Percentiles rank a stretch among this genome's conserved stretches.
Evolutionary conservation across 2,888 invertebrate genomes (phyloP).

Genomic region (Cremastinae sp.): DNA sequence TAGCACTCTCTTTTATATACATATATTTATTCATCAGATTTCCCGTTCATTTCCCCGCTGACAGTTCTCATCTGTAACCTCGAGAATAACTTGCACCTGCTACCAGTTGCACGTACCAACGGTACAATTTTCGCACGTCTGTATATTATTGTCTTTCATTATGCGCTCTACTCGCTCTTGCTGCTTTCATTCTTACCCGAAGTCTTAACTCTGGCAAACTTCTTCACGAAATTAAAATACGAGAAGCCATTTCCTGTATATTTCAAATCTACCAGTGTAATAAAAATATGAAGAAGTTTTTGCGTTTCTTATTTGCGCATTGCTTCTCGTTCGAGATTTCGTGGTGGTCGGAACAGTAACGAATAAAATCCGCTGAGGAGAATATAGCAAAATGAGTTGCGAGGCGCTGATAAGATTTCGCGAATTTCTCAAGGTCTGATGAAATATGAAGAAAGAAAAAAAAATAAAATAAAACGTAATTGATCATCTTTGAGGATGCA

Average conservation of each 20-base stretch:
- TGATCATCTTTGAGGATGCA: too few species aligned
- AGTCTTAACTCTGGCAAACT: conserved; percentile 1
- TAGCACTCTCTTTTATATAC: conserved; percentile 15
- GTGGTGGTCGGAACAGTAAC: not conserved
- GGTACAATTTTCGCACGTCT: conserved; percentile 16
- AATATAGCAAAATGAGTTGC: too few species aligned
- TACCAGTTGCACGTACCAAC: too few species aligned
- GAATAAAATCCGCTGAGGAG: too few species aligned
- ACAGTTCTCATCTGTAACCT: conserved; percentile 31
- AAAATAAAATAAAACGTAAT: too few species aligned
- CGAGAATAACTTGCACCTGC: conserved; percentile 17
- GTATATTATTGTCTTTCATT: conserved; percentile 21
- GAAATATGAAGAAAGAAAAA: conserved; percentile 10
- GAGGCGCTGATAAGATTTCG: not conserved
- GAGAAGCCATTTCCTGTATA: conserved; percentile 41
- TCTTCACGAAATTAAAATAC: not conserved
- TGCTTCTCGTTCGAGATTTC: not conserved
- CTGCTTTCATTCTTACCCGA: not conserved
- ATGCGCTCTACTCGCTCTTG: not conserved
- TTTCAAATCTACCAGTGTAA: conserved; percentile 45
- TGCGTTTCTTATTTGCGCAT: conserved; percentile 32
- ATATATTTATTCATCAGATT: conserved; percentile 18
- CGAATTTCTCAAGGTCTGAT: conserved; percentile 23
- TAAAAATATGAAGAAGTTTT: too few species aligned
- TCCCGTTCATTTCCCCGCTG: conserved; percentile 20